Percentiles rank a stretch among this genome's conserved stretches.
These are phyloP conservation scores for Prietella phreatophila DNA, from an alignment of 2,113 vertebrate species.

Conservation along the genomic window DNA sequence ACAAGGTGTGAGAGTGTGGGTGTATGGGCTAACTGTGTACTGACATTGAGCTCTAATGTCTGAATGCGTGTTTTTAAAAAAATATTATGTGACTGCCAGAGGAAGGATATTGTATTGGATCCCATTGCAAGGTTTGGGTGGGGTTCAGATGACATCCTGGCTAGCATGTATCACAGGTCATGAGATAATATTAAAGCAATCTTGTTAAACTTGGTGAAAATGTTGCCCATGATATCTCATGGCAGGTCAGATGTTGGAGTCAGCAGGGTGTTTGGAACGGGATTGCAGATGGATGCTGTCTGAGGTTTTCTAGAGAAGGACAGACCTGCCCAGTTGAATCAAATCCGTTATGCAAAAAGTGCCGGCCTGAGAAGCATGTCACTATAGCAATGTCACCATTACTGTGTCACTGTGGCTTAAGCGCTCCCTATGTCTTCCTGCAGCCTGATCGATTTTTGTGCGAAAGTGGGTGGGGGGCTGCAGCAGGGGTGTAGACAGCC, in stretches of 20 bases:
- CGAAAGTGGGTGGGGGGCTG: slow-evolving; percentile 5
- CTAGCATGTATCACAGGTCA: neutral
- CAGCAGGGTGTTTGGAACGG: neutral
- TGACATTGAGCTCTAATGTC: slow-evolving; percentile 50
- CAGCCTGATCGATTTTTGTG: slow-evolving; percentile 39
- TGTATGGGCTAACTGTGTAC: slow-evolving; percentile 46
- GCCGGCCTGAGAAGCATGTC: slow-evolving; percentile 34
- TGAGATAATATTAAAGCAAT: neutral
- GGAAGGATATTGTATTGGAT: slow-evolving; percentile 9
- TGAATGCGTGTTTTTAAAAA: neutral
- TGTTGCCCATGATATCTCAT: neutral
- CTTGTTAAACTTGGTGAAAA: slow-evolving; percentile 4
- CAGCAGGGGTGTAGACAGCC: neutral
- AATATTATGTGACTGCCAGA: slow-evolving; percentile 37
- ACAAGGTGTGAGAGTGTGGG: slow-evolving; percentile 40
- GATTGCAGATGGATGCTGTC: slow-evolving; percentile 30
- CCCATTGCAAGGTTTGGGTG: neutral
- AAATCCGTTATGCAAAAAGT: slow-evolving; percentile 25
- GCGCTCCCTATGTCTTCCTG: slow-evolving; percentile 31
- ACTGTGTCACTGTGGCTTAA: slow-evolving; percentile 37
- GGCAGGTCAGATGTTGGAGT: neutral
- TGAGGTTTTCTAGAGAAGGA: slow-evolving; percentile 10
- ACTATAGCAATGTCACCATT: slow-evolving; percentile 49
- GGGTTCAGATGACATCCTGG: neutral
- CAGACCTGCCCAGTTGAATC: slow-evolving; percentile 16